Base-by-base conservation (phyloP, 2,113 vertebrate genomes). In the Dascyllus trimaculatus region DNA sequence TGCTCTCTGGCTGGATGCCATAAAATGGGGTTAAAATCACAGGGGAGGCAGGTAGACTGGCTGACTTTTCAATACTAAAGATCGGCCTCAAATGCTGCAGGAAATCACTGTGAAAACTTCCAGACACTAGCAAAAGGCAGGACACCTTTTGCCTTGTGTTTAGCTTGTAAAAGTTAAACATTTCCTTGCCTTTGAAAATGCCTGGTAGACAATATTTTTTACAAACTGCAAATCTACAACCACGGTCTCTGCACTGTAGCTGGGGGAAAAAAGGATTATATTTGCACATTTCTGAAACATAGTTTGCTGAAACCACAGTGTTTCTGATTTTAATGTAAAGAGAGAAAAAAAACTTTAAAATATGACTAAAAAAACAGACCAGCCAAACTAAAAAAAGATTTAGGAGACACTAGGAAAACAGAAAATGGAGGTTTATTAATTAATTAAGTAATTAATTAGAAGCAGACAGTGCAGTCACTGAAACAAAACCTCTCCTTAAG, bases 401-500 rank as follows among this genome's bases (percentile, higher is more conserved):
- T 19, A 43, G 21, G 21, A 80, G 18, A 70, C 66, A 59, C 32
- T 11, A 29, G 21, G 62, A 5, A 24, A 61, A 14, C 9, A 79
- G 24, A 45, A 24, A 40, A 6, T 51, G 17, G 18, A 10, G 19
- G n/a, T n/a, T n/a, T n/a, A n/a, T n/a, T n/a, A n/a, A n/a, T n/a
- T n/a, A n/a, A n/a, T n/a, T n/a, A n/a, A n/a, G n/a, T n/a, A n/a
- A n/a, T n/a, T 9, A 13, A 21, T 51, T 32, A 38, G 14, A 35
- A 11, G 9, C 5, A 19, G 49, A 71, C 69, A 65, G 13, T 11
- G 35, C 26, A 51, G 46, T 57, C 45, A 58, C 66, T 38, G 21
- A 29, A 71, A 75, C 46, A 59, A 84, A 56, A n/a, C 5, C 48
- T 25, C 56, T 48, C 22, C 43, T 57, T 14, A 25, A 53, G 54